Base-by-base conservation (phyloP, 2,888 invertebrate genomes). In the Plagodis dolabraria region DNA sequence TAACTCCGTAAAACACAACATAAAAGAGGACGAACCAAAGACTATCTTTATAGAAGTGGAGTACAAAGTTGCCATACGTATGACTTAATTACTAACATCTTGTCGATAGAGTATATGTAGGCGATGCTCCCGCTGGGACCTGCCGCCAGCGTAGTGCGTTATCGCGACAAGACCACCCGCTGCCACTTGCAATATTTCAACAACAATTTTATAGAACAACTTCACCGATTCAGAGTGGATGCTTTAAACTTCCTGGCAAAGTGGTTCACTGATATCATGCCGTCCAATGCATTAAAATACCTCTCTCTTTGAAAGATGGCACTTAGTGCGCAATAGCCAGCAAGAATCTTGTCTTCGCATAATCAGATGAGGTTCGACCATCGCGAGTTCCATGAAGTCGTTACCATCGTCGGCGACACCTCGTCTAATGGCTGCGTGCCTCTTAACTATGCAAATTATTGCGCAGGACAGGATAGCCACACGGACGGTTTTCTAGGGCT, bases 391-490 rank as follows among this genome's bases (percentile, higher is more conserved):
- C 79, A 76, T 79, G 81, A 83, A 84, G 76, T 76, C 75, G 79
- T 82, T 82, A 78, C 73, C 70, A 44, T 70, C 72, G 68, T 62
- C 66, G 79, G 77, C 79, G 82, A 83, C 84, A 79, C 81, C 74
- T 77, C 68, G 79, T 81, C 80, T 81, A 80, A 83, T 80, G 63
- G 70, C 53, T 73, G 70, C 72, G 80, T 78, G 70, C 53, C 72
- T 69, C 72, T 80, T 79, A 77, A 72, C 74, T 81, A 82, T 83
- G 83, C 81, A 80, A 82, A 83, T 80, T 65, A 73, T 72, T 71
- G 52, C 53, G 57, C 67, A 64, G 63, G 61, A 62, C 60, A 55
- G 60, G 63, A 61, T 59, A 55, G 60, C 64, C 55, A 49, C 54
- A 63, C 58, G 58, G 59, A 51, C 59, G 53, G 57, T 61, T 58